Base-by-base conservation (phyloP, 2,113 vertebrate species). In the Calyptomena viridis region DNA sequence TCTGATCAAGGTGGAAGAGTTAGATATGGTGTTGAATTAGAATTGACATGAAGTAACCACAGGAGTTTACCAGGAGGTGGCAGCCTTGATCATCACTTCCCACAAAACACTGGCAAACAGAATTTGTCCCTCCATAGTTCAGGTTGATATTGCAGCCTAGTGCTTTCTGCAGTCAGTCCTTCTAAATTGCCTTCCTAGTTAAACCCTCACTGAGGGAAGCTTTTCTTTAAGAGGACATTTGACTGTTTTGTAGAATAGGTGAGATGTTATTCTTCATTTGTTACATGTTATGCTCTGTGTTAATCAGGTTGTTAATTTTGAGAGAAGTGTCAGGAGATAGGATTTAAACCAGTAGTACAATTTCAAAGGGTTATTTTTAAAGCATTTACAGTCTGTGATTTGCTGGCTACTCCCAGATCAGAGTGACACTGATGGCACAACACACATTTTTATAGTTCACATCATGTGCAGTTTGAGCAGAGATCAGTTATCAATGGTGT, bases 1-100 rank as follows among this genome's bases (percentile, higher is more conserved):
- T 79, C 14, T 82, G 22, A 60, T 44, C 42, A 58, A 44, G 37
- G 39, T 14, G 35, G n/a, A 52, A 59, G 56, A 28, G 35, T 69
- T 27, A 23, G 23, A n/a, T 14, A 0, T 7, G 18, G 23, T 40
- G 28, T 18, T 24, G 52, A 27, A 77, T 68, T 64, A 64, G 50
- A 73, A 28, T 3, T 42, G 68, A 12, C 60, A 44, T 56, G 44
- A 11, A 15, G 31, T 64, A 56, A 59, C 23, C 8, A 2, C 39
- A 13, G 2, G 21, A 39, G 15, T 93, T 78, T 72, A 79, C 96
- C 97, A 95, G 96, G 77, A 96, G 96, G 74, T 96, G 97, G 95
- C 96, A 53, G 71, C 75, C 93, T 97, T 96, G 92, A 72, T 95
- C 93, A 42, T 86, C 25, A 44, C 40, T 27, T 46, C 33, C 58